These are phyloP conservation scores for Plagodis pulveraria DNA, from an alignment of 2,888 invertebrate species.

Conservation along the genomic window DNA sequence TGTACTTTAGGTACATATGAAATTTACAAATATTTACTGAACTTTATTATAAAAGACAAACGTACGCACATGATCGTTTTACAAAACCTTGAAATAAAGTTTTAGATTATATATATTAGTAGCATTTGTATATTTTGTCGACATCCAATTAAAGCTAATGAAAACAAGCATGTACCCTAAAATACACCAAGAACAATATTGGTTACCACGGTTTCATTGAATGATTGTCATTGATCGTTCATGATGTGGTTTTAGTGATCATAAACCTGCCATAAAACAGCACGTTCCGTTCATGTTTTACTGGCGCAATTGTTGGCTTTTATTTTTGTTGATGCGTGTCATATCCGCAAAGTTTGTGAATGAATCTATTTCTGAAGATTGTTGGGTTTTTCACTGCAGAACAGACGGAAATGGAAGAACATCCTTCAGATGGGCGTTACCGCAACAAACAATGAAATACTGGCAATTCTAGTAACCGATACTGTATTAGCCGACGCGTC, in stretches of 20 bases:
- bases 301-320: conserved; percentile 46
- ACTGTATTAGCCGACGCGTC: no score
- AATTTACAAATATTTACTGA: no score
- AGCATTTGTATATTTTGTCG: background rate
- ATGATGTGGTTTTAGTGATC: conserved; percentile 54
- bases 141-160: conserved; percentile 26
- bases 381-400: conserved; percentile 27
- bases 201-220: conserved; percentile 45
- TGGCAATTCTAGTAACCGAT: no score
- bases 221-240: conserved; percentile 58
- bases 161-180: conserved; percentile 38
- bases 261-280: conserved; percentile 51
- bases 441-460: conserved; percentile 12
- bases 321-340: conserved; percentile 45
- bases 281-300: conserved; percentile 45
- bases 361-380: conserved; percentile 23
- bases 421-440: conserved; percentile 11
- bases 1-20: no score
- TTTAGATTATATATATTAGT: no score
- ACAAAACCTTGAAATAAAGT: no score
- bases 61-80: no score
- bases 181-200: conserved; percentile 42
- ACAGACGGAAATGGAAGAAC: conserved; percentile 15
- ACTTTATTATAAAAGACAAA: no score
- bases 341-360: conserved; percentile 33